Percentiles rank a stretch among this genome's conserved stretches.
phyloP scores from a whole-genome alignment of 1,140 invertebrate genomes.

The Scylla paramamosain region DNA sequence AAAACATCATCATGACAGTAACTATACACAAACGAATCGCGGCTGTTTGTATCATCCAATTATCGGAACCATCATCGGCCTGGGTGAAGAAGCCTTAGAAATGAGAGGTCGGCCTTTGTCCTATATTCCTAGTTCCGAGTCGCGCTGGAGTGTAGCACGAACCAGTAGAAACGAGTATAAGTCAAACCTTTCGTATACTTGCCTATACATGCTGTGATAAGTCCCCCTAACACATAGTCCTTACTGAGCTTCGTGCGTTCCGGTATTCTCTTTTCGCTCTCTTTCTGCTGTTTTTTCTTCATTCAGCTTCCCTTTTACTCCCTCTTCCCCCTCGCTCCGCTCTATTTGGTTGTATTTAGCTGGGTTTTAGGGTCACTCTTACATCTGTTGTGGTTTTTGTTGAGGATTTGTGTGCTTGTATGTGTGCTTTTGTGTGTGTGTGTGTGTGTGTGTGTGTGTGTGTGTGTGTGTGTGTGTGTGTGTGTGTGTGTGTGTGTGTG shows the following conservation, averaged over 20 bases:
- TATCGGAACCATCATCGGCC: neutral
- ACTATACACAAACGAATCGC: neutral
- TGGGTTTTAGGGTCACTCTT: neutral
- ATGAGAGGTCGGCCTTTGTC: neutral
- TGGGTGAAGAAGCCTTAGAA: neutral
- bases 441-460: constrained; percentile 25
- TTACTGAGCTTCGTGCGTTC: neutral
- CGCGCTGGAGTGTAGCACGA: neutral
- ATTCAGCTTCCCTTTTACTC: too few relatives aligned
- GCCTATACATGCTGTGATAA: neutral
- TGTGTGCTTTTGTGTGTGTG: neutral
- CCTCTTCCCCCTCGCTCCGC: neutral
- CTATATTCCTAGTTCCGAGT: neutral
- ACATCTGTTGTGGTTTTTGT: neutral
- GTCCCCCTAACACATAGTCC: neutral
- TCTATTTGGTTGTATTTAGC: neutral
- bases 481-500: neutral
- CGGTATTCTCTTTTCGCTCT: neutral
- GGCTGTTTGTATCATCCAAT: neutral
- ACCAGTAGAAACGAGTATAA: neutral
- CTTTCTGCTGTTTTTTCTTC: constrained; percentile 37
- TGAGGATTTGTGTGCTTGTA: neutral
- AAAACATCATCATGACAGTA: neutral
- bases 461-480: constrained; percentile 15
- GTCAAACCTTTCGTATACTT: neutral